Evolutionary conservation across 1,140 invertebrate species (phyloP).

Genomic region (Drosophila dunni): DNA sequence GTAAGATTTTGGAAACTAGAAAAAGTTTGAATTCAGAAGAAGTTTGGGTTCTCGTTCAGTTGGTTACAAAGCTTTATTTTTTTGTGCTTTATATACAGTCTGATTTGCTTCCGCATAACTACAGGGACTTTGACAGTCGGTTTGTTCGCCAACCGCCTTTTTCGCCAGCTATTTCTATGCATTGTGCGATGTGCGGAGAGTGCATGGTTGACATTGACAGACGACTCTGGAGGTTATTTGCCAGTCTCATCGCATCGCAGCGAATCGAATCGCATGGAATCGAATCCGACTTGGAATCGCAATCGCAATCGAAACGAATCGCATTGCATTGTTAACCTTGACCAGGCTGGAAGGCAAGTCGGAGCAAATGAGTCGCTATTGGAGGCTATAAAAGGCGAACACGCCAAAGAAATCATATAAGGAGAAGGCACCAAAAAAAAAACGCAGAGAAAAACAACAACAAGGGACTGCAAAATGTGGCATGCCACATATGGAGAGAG

Average conservation of each 20-base stretch:
- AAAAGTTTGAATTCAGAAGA: too few relatives aligned
- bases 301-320: constrained; percentile 30
- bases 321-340: constrained; percentile 77
- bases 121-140: too few relatives aligned
- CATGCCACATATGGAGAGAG: constrained; percentile 17
- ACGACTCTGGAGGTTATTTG: constrained; percentile 59
- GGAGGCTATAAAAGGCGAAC: constrained; percentile 46
- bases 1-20: too few relatives aligned
- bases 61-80: too few relatives aligned
- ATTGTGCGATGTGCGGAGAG: constrained; percentile 9
- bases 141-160: too few relatives aligned
- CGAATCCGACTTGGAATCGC: constrained; percentile 30
- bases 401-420: constrained; percentile 25
- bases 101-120: too few relatives aligned
- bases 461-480: constrained; percentile 28
- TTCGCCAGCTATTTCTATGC: too few relatives aligned
- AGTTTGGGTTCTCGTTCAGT: too few relatives aligned
- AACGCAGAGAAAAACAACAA: constrained; percentile 8
- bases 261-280: constrained; percentile 36
- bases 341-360: constrained; percentile 56
- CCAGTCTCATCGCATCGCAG: constrained; percentile 26
- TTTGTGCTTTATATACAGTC: too few relatives aligned
- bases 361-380: constrained; percentile 41
- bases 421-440: constrained; percentile 9
- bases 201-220: constrained; percentile 55